Conservation (phyloP, 2,888 invertebrate genomes). For the Drosophila dives region DNA sequence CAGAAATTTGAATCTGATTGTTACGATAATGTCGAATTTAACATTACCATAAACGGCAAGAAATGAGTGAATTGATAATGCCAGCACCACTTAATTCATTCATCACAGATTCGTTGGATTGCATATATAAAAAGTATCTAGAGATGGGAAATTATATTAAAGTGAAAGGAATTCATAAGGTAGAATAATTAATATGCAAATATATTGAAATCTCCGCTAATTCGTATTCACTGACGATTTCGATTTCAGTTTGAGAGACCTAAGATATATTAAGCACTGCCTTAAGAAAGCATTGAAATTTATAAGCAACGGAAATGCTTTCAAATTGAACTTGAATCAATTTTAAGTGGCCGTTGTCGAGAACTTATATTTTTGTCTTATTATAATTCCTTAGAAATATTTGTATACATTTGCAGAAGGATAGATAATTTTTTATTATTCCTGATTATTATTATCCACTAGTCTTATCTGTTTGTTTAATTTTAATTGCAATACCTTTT, state of each 20-base stretch:
- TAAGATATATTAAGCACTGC: neutral
- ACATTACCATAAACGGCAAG: slow-evolving; percentile 52
- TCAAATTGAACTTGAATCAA: neutral
- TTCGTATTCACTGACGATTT: neutral
- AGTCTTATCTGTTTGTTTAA: neutral
- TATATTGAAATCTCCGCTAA: neutral
- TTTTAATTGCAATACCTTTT: neutral
- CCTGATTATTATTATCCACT: neutral
- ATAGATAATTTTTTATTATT: neutral
- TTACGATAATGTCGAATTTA: slow-evolving; percentile 46
- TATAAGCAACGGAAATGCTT: slow-evolving; percentile 3
- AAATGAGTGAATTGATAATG: slow-evolving; percentile 43
- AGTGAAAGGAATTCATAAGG: slow-evolving; percentile 24
- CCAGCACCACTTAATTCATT: accelerated
- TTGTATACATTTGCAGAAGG: neutral
- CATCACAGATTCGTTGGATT: neutral
- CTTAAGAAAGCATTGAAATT: neutral
- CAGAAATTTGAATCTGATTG: accelerated
- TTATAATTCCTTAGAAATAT: neutral
- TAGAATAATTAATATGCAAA: neutral
- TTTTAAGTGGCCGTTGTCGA: slow-evolving; percentile 4
- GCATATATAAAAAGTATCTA: neutral
- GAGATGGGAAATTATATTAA: slow-evolving; percentile 32
- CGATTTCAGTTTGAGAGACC: neutral
- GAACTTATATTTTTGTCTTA: neutral